Evolutionary conservation across 35 echinoderm and acorn worm genomes (phyloP), one percentile per base, ranked within the genome.

Genomic region (Eucidaris tribuloides): DNA sequence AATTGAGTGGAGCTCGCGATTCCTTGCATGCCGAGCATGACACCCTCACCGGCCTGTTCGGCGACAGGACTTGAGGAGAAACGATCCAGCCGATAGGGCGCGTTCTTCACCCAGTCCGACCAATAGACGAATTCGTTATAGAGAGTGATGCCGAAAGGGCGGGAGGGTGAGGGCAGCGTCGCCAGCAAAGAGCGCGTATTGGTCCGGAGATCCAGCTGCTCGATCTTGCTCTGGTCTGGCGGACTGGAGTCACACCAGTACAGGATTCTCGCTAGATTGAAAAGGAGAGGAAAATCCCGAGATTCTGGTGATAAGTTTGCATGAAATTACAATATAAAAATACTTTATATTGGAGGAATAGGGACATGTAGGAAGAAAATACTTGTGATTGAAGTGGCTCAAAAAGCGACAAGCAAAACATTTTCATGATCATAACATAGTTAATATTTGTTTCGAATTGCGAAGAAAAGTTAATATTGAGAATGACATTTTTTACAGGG

Each of bases 81-180:
- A 40, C 68, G 68, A 23, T 74, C 68, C 38, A 74, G 22, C 2
- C 68, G 68, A 25, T 74, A 74, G 37, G 44, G 35, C 9, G 68
- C 68, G 37, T 44, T 74, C 68, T 74, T 74, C 13, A 44, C 68
- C 80, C 80, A 82, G 22, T 82, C 80, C 5, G 80, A 60, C 80
- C 80, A 82, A 37, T 82, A 82, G 57, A 82, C 45, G 31, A 39
- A 41, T 22, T 82, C 36, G 45, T 57, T 57, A 40, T 57, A 34
- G 20, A 82, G 38, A 3, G 80, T 63, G 1, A 82, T 30, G 11
- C 80, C 80, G 23, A 62, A 82, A 17, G 80, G 80, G 15, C 62
- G 80, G 56, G 80, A 74, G 11, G 68, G 68, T n/a, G 68, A 44
- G 18, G 68, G 68, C 2, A 74, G 68, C 28, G 68, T 74, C 1